Evolutionary conservation across 2,888 invertebrate species (phyloP).

Genomic region (Hirtodrosophila trivittata): DNA sequence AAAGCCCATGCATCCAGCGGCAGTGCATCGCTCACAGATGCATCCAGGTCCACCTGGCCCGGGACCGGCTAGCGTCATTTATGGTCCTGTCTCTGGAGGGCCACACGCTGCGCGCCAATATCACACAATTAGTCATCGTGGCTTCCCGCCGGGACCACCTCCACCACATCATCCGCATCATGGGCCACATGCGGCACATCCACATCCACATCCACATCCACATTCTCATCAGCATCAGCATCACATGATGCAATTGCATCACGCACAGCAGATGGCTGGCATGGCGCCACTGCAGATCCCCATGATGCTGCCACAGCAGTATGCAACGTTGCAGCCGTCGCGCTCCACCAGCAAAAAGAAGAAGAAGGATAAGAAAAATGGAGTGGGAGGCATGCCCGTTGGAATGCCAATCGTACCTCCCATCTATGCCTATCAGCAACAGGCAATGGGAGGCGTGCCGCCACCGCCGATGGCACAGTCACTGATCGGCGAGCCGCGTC

Average conservation of each 20-base stretch:
- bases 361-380: conserved; percentile 84
- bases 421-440: conserved; percentile 83
- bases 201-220: conserved; percentile 20
- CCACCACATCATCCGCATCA: conserved; percentile 80
- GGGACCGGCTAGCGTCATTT: conserved; percentile 82
- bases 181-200: conserved; percentile 59
- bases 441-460: conserved; percentile 68
- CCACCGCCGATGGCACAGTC: conserved; percentile 85
- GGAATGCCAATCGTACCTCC: conserved; percentile 85
- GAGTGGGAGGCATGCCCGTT: conserved; percentile 80
- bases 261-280: conserved; percentile 68
- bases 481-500: conserved; percentile 86
- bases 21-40: conserved; percentile 77
- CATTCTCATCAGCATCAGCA: conserved; percentile 65
- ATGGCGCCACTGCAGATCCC: conserved; percentile 84
- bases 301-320: conserved; percentile 86
- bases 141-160: conserved; percentile 73
- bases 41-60: conserved; percentile 50
- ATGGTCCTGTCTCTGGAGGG: conserved; percentile 83
- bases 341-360: conserved; percentile 86
- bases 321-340: conserved; percentile 87
- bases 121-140: conserved; percentile 85
- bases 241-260: conserved; percentile 65
- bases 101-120: conserved; percentile 83
- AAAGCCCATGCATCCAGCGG: conserved; percentile 83